Percentiles rank a stretch among this genome's conserved stretches.
Conservation (phyloP, 2,888 invertebrate species). For the Hirtodrosophila histrioides region DNA sequence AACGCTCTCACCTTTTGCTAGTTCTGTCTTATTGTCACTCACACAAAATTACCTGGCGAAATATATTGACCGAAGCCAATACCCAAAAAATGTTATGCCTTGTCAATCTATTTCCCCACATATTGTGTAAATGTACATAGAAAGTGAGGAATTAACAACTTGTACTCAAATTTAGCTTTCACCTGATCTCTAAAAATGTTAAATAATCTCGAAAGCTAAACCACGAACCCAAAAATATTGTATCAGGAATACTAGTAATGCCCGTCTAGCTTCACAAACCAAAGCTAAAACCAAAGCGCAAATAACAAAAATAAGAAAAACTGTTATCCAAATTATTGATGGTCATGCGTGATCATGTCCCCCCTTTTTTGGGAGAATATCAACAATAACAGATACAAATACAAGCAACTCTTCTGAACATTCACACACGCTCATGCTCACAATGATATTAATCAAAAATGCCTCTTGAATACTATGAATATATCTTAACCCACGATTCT, state of each 20-base stretch:
- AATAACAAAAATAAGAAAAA: slow-evolving; percentile 58
- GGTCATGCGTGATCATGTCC: slow-evolving; percentile 31
- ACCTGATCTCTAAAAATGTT: slow-evolving; percentile 33
- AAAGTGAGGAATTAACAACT: slow-evolving; percentile 59
- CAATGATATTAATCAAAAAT: slow-evolving; percentile 77
- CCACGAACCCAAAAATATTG: slow-evolving; percentile 40
- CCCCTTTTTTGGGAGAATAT: slow-evolving; percentile 16
- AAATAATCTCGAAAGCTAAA: slow-evolving; percentile 45
- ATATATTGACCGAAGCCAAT: slow-evolving; percentile 46
- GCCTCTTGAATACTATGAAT: slow-evolving; percentile 71
- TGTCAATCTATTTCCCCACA: slow-evolving; percentile 54
- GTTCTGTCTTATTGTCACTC: slow-evolving; percentile 66
- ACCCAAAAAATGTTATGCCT: slow-evolving; percentile 17
- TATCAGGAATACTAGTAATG: slow-evolving; percentile 36
- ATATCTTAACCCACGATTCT: slow-evolving; percentile 72
- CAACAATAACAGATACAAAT: slow-evolving; percentile 48
- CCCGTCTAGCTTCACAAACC: slow-evolving; percentile 34
- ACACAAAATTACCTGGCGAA: slow-evolving; percentile 40
- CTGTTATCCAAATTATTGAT: slow-evolving; percentile 48
- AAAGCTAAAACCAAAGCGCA: slow-evolving; percentile 45
- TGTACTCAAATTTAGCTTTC: slow-evolving; percentile 44
- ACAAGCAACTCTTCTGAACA: slow-evolving; percentile 81
- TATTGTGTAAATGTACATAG: slow-evolving; percentile 66
- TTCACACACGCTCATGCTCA: slow-evolving; percentile 85
- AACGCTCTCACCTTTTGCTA: slow-evolving; percentile 67